Evolutionary conservation across 2,113 vertebrate genomes (phyloP).

Genomic region (Puffinus mauretanicus): DNA sequence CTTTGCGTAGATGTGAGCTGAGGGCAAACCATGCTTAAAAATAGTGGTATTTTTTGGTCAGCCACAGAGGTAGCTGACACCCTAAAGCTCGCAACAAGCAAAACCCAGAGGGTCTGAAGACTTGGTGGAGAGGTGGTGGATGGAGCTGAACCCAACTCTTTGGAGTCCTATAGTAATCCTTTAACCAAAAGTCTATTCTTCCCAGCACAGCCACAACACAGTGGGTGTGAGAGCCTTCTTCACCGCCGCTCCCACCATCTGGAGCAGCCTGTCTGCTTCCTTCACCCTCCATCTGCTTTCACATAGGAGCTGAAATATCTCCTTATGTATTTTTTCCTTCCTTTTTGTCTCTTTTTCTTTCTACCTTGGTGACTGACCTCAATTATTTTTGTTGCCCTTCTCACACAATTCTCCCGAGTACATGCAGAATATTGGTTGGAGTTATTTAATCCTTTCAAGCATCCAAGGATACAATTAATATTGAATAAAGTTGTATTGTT

Average conservation of each 20-base stretch:
- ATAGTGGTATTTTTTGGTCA: background rate
- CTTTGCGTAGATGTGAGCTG: background rate
- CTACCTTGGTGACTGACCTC: slow-evolving; percentile 4
- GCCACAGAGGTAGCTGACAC: background rate
- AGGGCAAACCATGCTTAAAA: background rate
- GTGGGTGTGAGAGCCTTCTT: slow-evolving; percentile 57
- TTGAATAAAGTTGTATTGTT: slow-evolving; percentile 48
- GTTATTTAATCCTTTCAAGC: slow-evolving; percentile 16
- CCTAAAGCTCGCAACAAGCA: background rate
- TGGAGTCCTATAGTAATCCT: background rate
- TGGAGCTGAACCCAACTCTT: background rate
- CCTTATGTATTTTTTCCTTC: background rate
- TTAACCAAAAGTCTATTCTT: slow-evolving; percentile 24
- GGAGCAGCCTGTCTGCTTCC: slow-evolving; percentile 63
- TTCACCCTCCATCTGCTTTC: slow-evolving; percentile 65
- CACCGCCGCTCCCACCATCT: background rate
- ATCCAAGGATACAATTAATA: slow-evolving; percentile 21
- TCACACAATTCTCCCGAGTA: background rate
- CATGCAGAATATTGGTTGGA: background rate
- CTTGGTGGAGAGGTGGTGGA: background rate
- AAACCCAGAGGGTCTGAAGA: background rate
- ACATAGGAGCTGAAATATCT: background rate
- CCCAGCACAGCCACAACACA: slow-evolving; percentile 55
- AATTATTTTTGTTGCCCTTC: background rate
- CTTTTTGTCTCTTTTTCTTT: background rate